A percentile compares a stretch with the other conserved stretches of the same genome.
Evolutionary conservation across 1,140 invertebrate species (phyloP).

Genomic region (Cecropterus lyciades): DNA sequence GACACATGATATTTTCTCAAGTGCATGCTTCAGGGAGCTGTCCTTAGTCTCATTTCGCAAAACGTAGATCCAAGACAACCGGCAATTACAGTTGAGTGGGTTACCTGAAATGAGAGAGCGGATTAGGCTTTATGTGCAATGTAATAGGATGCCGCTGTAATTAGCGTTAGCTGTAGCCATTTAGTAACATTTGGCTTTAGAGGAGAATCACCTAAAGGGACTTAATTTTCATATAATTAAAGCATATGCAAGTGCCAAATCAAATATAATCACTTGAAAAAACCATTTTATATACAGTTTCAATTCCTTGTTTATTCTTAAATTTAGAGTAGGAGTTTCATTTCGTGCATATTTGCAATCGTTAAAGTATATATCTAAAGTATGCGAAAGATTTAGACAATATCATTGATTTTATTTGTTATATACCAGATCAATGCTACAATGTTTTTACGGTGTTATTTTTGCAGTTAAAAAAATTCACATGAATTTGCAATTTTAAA

Average conservation of each 20-base stretch:
- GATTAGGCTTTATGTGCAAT: constrained; percentile 36
- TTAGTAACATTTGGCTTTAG: constrained; percentile 37
- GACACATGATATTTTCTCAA: constrained; percentile 86
- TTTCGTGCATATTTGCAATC: too few relatives aligned
- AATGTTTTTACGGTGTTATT: too few relatives aligned
- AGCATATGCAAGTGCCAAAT: too few relatives aligned
- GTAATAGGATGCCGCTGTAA: constrained; percentile 31
- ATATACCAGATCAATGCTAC: too few relatives aligned
- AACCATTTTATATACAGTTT: too few relatives aligned
- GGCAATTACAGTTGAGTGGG: constrained; percentile 87
- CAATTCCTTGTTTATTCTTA: too few relatives aligned
- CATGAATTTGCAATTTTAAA: constrained; percentile 38
- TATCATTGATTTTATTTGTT: too few relatives aligned
- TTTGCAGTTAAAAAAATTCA: constrained; percentile 27
- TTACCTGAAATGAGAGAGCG: constrained; percentile 84
- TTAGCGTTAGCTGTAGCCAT: constrained; percentile 18
- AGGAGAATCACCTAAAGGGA: constrained; percentile 21
- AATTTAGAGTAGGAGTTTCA: too few relatives aligned
- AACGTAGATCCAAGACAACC: constrained; percentile 87
- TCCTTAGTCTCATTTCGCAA: constrained; percentile 86
- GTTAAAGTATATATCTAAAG: too few relatives aligned
- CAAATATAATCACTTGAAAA: too few relatives aligned
- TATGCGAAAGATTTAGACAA: too few relatives aligned
- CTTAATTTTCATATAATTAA: neutral
- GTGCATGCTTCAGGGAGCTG: constrained; percentile 81